Percentiles rank a stretch among this genome's conserved stretches.
Evolutionary conservation across 1,140 invertebrate genomes (phyloP).

Genomic region (Pachypeltis micranthus): DNA sequence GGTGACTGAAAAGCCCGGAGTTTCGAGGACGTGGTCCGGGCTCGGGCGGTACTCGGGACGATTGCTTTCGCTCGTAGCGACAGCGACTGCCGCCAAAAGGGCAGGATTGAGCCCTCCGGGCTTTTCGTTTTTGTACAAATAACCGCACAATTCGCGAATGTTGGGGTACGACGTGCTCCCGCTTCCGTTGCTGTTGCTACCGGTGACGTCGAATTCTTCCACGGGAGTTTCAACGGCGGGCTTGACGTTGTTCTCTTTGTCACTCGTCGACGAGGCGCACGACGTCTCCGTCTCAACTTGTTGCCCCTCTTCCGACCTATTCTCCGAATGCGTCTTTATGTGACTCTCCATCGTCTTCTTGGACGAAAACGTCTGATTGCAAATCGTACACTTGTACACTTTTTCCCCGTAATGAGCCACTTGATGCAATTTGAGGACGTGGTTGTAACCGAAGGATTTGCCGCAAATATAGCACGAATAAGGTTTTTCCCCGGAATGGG

Average conservation of each 20-base stretch:
- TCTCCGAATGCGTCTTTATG: slow-evolving; percentile 75
- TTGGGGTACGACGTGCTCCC: slow-evolving; percentile 20
- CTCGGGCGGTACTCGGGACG: slow-evolving; percentile 26
- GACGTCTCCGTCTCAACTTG: slow-evolving; percentile 29
- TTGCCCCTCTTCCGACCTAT: slow-evolving; percentile 29
- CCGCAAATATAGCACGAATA: slow-evolving; percentile 64
- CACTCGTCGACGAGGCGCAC: slow-evolving; percentile 34
- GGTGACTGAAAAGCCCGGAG: slow-evolving; percentile 24
- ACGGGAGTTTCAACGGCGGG: background rate
- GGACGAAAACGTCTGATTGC: slow-evolving; percentile 75
- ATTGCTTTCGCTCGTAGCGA: slow-evolving; percentile 24
- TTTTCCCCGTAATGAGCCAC: slow-evolving; percentile 86
- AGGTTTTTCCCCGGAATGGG: slow-evolving; percentile 71
- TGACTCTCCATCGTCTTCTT: slow-evolving; percentile 82
- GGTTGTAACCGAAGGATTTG: slow-evolving; percentile 78
- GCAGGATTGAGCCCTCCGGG: slow-evolving; percentile 22
- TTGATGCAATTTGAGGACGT: slow-evolving; percentile 74
- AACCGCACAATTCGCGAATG: slow-evolving; percentile 20
- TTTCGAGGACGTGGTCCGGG: slow-evolving; percentile 26
- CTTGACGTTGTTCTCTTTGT: slow-evolving; percentile 35
- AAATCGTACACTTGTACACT: slow-evolving; percentile 83
- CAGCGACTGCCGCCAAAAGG: slow-evolving; percentile 31
- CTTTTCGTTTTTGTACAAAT: slow-evolving; percentile 16
- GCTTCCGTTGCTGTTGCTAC: background rate
- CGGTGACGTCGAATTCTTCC: slow-evolving; percentile 20